A percentile compares a stretch with the other conserved stretches of the same genome.
Conservation (phyloP, 2,888 invertebrate species). For the Tetranychus piercei region DNA sequence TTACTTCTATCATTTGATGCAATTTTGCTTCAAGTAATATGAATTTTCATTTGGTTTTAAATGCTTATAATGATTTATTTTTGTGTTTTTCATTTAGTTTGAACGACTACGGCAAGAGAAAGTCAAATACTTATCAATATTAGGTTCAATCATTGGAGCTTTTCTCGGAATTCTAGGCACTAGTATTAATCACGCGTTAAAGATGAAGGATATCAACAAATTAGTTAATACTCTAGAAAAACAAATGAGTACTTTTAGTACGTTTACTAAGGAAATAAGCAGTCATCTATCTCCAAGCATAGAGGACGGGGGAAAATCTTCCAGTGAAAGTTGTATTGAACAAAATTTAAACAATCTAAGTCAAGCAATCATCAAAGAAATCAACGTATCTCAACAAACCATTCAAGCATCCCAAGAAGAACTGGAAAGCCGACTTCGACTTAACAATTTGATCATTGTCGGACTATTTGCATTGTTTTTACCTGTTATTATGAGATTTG, state of each 20-base stretch:
- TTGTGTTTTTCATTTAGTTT: background rate
- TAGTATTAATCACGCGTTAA: conserved; percentile 15
- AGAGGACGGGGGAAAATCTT: background rate
- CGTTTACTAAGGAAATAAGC: background rate
- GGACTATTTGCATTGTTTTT: background rate
- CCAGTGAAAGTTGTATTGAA: background rate
- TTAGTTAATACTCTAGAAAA: conserved; percentile 9
- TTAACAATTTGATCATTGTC: background rate
- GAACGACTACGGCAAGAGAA: conserved; percentile 18
- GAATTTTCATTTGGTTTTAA: too few species aligned
- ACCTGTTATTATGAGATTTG: background rate
- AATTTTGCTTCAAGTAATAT: background rate
- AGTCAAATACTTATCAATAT: conserved; percentile 14
- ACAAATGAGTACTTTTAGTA: background rate
- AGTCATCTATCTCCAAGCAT: background rate
- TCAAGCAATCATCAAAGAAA: background rate
- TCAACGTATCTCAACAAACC: background rate
- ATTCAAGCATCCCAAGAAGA: background rate
- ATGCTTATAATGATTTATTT: background rate
- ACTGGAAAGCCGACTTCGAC: background rate
- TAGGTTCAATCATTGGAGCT: conserved; percentile 17
- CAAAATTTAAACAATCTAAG: background rate
- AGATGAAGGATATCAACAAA: conserved; percentile 14
- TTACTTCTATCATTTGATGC: background rate
- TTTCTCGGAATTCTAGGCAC: conserved; percentile 20